Base-by-base conservation (phyloP, 2,797 vertebrate genomes). In the Gadopsis marmoratus region DNA sequence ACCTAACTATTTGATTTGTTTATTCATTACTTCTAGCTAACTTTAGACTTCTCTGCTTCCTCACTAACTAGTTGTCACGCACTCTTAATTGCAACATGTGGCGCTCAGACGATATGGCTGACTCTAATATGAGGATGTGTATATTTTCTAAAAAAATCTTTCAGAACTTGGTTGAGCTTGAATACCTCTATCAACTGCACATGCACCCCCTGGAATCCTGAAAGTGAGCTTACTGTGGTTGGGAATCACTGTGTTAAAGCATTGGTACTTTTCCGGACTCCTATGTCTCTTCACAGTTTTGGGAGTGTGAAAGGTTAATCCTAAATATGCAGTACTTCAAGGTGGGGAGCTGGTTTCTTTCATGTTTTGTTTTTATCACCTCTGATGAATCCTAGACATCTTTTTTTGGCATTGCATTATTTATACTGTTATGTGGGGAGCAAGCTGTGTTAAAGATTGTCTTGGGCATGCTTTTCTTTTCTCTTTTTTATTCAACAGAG, bases 401-500 rank as follows among this genome's bases (percentile, higher is more conserved):
- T 80, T 84, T 89, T 39, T 92, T 89, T 60, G 65, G 67, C 47
- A 70, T 66, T 86, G 43, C 54, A 87, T 91, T 87, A 88, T 93
- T 89, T 84, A 78, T 81, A 16, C 65, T 43, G 63, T 60, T 69
- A 76, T 82, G 73, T 71, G 53, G 60, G 53, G 51, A 71, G 67
- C 43, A 74, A 78, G 66, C 83, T 85, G 81, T 86, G 85, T 83
- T 84, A 79, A 85, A 85, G 69, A 92, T 82, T 65, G 74, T 90
- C 85, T 80, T 48, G 19, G 85, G 84, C 81, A 56, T 85, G 78
- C 77, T 81, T 84, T 86, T 83, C 62, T 70, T 37, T 62, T 5
- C 26, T 43, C 37, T 3, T 12, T 51, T 37, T 39, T 39, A 89
- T 90, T 91, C 86, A 87, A 77, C 73, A 88, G 79, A 87, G 88